Base-by-base conservation (phyloP, 92 coral and sea anemone genomes). In the Micromussa lordhowensis region DNA sequence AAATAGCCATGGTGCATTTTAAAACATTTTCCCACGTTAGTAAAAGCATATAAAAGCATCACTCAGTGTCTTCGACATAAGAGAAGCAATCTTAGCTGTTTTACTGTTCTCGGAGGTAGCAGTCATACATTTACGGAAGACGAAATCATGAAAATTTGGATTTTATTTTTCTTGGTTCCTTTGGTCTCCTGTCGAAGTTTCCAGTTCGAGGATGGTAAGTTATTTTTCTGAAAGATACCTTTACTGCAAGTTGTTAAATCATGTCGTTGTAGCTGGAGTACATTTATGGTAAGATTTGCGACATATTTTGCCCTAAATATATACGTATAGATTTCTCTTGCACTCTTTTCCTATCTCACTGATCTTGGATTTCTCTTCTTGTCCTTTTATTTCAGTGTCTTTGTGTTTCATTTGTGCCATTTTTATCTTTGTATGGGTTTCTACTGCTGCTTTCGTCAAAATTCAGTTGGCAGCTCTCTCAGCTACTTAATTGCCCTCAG, bases 131-230 rank as follows among this genome's bases (percentile, higher is more conserved):
- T 54, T 15, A 51, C 19, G 32, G 17, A 24, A 32, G 19, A 12
- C 53, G 22, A 71, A 54, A 72, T 16, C 79, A 83, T 83, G 87
- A 53, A 49, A 17, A 15, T 51, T 32, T 71, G n/a, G 63, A 32
- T 83, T 32, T 38, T 71, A 0, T 4, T 83, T 28, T 83, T 83
- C 54, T 17, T 83, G 79, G 18, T 83, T 12, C 80, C 87, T 4
- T 72, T 72, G 15, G n/a, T 83, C 32, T 54, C 87, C 10, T 83
- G 87, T 30, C 68, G 58, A 40, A 68, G 18, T 5, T 29, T 66
- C 61, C 38, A 17, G 28, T 14, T 53, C 29, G 68, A 36, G 14
- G 87, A 83, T 13, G 87, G 87, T 83, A 32, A 83, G 87, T 31
- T n/a, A n/a, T n/a, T 21, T 64, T 35, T 40, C 44, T 15, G 3